Evolutionary conservation across 2,113 vertebrate species (phyloP).

Genomic region (Strigops habroptila): DNA sequence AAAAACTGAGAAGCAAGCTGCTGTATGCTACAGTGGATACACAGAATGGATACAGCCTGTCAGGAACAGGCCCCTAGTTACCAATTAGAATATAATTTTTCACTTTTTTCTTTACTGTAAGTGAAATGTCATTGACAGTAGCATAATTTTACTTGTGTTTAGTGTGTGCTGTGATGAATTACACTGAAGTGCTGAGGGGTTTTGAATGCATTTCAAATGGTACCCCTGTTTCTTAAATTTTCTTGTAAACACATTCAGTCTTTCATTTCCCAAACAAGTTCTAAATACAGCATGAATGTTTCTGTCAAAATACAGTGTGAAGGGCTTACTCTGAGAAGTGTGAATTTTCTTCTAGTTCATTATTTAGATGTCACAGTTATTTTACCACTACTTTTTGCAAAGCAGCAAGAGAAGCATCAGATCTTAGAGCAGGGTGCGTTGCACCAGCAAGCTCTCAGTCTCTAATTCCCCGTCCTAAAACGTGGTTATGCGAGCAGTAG

Average conservation of each 20-base stretch:
- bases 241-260: not conserved
- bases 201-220: not conserved
- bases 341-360: not conserved
- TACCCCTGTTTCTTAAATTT: not conserved
- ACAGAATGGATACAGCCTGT: not conserved
- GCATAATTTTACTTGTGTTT: not conserved
- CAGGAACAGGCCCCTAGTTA: not conserved
- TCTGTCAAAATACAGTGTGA: not conserved
- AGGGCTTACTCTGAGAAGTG: not conserved
- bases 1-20: not conserved
- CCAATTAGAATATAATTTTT: not conserved
- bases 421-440: not conserved
- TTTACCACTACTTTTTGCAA: not conserved
- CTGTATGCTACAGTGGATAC: not conserved
- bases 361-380: not conserved
- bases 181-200: not conserved
- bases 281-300: not conserved
- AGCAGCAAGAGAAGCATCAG: not conserved
- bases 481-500: not conserved
- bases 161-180: not conserved
- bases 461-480: not conserved
- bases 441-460: not conserved
- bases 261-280: not conserved
- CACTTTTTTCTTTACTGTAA: not conserved
- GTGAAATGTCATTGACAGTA: not conserved